Evolutionary conservation across 2,113 vertebrate genomes (phyloP).

Genomic region (Lathamus discolor): DNA sequence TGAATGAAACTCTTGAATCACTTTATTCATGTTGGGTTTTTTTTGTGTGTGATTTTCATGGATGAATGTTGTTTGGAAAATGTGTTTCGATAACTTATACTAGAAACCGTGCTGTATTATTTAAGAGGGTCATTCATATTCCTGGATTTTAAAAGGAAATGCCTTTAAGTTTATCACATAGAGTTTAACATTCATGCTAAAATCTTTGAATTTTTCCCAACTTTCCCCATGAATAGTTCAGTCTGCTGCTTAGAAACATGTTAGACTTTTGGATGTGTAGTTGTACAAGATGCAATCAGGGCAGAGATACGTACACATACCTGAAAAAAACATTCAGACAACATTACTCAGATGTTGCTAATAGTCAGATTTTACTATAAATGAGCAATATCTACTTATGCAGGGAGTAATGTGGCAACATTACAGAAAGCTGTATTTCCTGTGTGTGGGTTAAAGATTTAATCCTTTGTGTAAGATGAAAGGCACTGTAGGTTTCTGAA

Average conservation of each 20-base stretch:
- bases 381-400: background rate
- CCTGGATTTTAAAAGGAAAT: background rate
- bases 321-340: background rate
- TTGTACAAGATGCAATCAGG: background rate
- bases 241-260: background rate
- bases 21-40: rapidly evolving
- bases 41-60: background rate
- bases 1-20: background rate
- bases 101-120: background rate
- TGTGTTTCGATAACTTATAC: background rate
- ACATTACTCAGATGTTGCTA: background rate
- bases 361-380: slow-evolving; percentile 37
- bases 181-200: background rate
- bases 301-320: background rate
- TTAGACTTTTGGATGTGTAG: background rate
- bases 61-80: background rate
- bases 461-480: slow-evolving; percentile 71
- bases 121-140: background rate
- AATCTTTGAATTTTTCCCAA: background rate
- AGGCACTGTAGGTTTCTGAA: slow-evolving; percentile 60
- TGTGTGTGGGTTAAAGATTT: slow-evolving; percentile 64
- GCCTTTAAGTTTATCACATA: background rate
- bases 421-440: slow-evolving; percentile 55
- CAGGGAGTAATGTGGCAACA: background rate
- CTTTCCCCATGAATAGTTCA: background rate